phyloP scores from a whole-genome alignment of 92 coral and sea anemone genomes.

The Palythoa grandiflora region DNA sequence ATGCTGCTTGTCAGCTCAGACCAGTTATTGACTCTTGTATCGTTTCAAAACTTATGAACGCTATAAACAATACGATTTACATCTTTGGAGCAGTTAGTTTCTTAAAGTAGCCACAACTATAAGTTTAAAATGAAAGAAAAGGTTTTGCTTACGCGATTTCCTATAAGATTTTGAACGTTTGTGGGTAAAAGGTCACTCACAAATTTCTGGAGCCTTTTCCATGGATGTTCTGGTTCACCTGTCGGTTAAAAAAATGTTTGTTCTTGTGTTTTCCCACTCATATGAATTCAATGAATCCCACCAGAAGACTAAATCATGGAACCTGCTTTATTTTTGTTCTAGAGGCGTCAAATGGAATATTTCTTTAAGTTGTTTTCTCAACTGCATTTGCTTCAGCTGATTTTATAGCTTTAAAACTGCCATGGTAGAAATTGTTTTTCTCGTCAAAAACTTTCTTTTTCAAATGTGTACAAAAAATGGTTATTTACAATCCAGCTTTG shows the following conservation, averaged over 20 bases:
- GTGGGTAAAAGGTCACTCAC: not conserved
- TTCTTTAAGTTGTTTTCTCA: not conserved
- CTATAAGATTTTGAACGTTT: not conserved
- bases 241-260: not conserved
- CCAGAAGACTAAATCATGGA: not conserved
- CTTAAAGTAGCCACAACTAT: not conserved
- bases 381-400: not conserved
- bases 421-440: not conserved
- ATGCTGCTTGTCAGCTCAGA: too few species aligned
- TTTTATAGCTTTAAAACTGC: not conserved
- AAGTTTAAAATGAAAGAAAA: not conserved
- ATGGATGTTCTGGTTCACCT: not conserved
- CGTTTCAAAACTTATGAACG: not conserved
- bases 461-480: not conserved
- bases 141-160: not conserved
- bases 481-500: not conserved
- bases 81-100: not conserved
- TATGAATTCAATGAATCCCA: constrained; percentile 31
- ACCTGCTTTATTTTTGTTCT: constrained; percentile 28
- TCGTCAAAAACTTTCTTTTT: not conserved
- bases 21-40: not conserved
- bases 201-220: not conserved
- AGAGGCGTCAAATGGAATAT: not conserved
- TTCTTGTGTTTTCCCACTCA: constrained; percentile 3
- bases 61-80: not conserved